Evolutionary conservation across 2,888 invertebrate genomes (phyloP).

Genomic region (Tortrix viridana): DNA sequence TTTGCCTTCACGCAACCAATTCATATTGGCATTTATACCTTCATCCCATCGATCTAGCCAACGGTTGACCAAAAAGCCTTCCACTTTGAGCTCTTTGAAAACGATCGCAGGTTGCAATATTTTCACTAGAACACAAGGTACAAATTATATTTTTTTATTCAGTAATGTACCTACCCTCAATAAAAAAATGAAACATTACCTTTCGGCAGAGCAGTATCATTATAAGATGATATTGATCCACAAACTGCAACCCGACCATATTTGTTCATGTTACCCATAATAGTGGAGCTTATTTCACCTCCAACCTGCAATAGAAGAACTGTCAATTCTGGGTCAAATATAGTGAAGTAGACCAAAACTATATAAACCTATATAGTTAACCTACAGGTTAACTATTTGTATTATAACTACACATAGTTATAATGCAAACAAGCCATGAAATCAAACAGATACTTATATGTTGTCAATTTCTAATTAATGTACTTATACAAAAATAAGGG

Average conservation of each 20-base stretch:
- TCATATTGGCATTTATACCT: slow-evolving; percentile 85
- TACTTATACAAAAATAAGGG: too few relatives aligned
- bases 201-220: slow-evolving; percentile 73
- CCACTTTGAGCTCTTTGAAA: slow-evolving; percentile 86
- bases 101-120: slow-evolving; percentile 85
- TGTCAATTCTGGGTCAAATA: too few relatives aligned
- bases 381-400: too few relatives aligned
- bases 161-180: too few relatives aligned
- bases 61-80: slow-evolving; percentile 85
- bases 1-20: slow-evolving; percentile 88
- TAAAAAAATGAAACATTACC: slow-evolving; percentile 47
- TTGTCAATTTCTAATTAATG: too few relatives aligned
- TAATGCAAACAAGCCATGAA: too few relatives aligned
- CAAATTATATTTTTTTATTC: too few relatives aligned
- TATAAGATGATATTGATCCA: slow-evolving; percentile 88
- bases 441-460: too few relatives aligned
- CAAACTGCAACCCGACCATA: slow-evolving; percentile 88
- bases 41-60: slow-evolving; percentile 86
- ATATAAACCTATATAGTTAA: too few relatives aligned
- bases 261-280: slow-evolving; percentile 86
- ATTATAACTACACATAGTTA: too few relatives aligned
- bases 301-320: slow-evolving; percentile 82
- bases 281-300: slow-evolving; percentile 87
- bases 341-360: too few relatives aligned
- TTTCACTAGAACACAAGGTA: slow-evolving; percentile 57